These are phyloP conservation scores for Alexandromys fortis DNA, from an alignment of 2,113 vertebrate genomes.

Conservation along the genomic window DNA sequence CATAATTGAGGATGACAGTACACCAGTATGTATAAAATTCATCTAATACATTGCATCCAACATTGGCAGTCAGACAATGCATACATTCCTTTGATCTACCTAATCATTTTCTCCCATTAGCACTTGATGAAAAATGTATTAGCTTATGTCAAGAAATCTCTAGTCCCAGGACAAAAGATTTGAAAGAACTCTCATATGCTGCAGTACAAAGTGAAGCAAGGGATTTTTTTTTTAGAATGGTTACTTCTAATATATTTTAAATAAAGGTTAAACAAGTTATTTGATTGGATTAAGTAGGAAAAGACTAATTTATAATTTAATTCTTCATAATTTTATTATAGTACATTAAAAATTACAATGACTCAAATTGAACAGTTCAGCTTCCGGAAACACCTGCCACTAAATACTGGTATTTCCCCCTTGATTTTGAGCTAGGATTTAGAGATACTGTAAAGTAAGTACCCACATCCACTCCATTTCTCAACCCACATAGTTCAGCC, in stretches of 20 bases:
- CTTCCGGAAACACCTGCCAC: constrained; percentile 51
- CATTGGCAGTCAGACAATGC: background rate
- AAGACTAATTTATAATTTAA: constrained; percentile 28
- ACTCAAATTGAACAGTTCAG: constrained; percentile 36
- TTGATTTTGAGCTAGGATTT: constrained; percentile 77
- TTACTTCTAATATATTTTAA: constrained; percentile 43
- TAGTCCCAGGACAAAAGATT: constrained; percentile 41
- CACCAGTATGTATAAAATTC: constrained; percentile 57
- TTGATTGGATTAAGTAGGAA: background rate
- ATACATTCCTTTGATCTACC: constrained; percentile 61
- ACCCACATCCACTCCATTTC: constrained; percentile 55
- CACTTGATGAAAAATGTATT: constrained; percentile 72
- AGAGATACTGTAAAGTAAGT: constrained; percentile 69
- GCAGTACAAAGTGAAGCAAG: background rate
- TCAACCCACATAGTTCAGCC: constrained; percentile 43
- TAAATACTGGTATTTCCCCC: constrained; percentile 58
- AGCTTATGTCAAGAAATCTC: constrained; percentile 70
- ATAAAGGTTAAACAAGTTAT: constrained; percentile 4
- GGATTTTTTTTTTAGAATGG: background rate
- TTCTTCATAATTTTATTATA: constrained; percentile 41
- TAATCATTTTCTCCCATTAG: constrained; percentile 70
- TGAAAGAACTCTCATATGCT: constrained; percentile 34
- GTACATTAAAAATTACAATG: background rate
- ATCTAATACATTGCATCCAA: constrained; percentile 21
- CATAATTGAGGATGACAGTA: constrained; percentile 6